Base-by-base conservation (phyloP, 2,113 vertebrate genomes). In the Butorides virescens region DNA sequence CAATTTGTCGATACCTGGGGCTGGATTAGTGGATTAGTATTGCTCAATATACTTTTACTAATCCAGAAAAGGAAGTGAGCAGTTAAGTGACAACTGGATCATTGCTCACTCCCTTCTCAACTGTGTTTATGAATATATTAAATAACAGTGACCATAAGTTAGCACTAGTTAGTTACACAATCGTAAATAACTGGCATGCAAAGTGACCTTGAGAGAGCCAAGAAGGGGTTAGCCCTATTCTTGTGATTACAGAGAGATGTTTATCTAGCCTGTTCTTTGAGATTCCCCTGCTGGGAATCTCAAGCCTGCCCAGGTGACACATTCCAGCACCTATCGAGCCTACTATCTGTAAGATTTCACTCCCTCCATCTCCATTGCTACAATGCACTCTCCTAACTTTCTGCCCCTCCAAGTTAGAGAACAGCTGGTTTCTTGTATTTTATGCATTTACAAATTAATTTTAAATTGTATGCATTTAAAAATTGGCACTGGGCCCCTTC, bases 41-140 rank as follows among this genome's bases (percentile, higher is more conserved):
- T 96, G 93, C 93, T 94, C 80, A 94, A 87, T 63, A 34, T 50
- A 85, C 81, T 95, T 95, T 78, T 95, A 81, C 90, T 94, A 91
- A 96, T 90, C 52, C 92, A 85, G 90, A 73, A 95, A 65, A 95
- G 95, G 95, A 97, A 96, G 39, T 75, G 58, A 96, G 89, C 80
- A 67, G 70, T 95, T 94, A 87, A 49, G 61, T 93, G 96, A 90
- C 90, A 95, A 88, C 36, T 23, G 2, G 27, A 53, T 95, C 77
- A 46, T 87, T 87, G 46, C 91, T 96, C 81, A 89, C 65, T 95
- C 66, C 84, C 49, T 87, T 95, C 93, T 87, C 61, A 72, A 20
- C 47, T 68, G 44, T n/a, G 30, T 87, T 94, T 91, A 94, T 90
- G 44, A 68, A 75, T 90, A 61, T 70, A 88, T 87, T 90, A 94